phyloP scores from a whole-genome alignment of 2,113 vertebrate species.

The Phyllostomus discolor region DNA sequence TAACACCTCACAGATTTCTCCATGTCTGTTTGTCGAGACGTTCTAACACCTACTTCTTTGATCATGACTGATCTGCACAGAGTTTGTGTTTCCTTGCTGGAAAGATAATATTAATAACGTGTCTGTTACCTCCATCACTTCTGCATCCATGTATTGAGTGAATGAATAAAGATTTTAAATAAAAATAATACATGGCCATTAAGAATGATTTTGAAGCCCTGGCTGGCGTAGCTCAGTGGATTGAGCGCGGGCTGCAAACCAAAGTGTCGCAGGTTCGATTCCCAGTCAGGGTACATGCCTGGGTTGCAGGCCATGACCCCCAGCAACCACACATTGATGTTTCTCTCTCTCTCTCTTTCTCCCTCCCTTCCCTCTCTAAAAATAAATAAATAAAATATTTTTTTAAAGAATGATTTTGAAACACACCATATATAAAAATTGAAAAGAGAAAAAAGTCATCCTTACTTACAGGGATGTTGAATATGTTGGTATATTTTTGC shows the following conservation, averaged over 20 bases:
- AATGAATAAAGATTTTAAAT: not conserved
- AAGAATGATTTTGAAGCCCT: slow-evolving; percentile 19
- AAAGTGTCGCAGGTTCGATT: too few relatives aligned
- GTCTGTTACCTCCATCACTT: not conserved
- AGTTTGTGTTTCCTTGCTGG: not conserved
- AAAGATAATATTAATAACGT: not conserved
- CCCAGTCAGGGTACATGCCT: too few relatives aligned
- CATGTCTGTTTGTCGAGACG: not conserved
- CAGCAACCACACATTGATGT: too few relatives aligned
- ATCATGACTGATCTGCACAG: not conserved
- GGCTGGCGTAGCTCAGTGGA: too few relatives aligned
- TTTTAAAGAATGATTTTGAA: slow-evolving; percentile 19
- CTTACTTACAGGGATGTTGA: not conserved
- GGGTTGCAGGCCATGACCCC: too few relatives aligned
- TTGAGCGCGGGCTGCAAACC: too few relatives aligned
- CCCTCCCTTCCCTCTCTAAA: too few relatives aligned
- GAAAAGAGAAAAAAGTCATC: not conserved
- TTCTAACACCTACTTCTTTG: not conserved
- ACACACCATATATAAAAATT: not conserved
- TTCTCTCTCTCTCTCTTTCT: too few relatives aligned
- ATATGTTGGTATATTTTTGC: not conserved
- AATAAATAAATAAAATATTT: too few relatives aligned
- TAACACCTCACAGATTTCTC: not conserved
- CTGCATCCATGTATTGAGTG: not conserved
- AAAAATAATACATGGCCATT: not conserved